These are phyloP conservation scores for Alethe castanea DNA, from an alignment of 2,113 vertebrate species.

Conservation along the genomic window DNA sequence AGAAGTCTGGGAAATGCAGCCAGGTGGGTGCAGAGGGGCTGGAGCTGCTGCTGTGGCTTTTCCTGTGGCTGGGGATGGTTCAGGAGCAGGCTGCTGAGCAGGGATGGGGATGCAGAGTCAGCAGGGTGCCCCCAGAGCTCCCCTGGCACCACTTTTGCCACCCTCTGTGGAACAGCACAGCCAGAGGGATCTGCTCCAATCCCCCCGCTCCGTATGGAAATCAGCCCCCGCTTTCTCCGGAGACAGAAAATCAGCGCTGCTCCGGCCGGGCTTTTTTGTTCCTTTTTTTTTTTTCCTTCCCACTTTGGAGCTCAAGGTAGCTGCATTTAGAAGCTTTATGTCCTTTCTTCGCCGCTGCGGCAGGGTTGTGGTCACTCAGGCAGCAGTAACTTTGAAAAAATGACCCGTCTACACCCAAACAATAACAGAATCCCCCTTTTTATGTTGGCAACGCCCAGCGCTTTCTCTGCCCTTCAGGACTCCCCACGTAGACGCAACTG, in stretches of 20 bases:
- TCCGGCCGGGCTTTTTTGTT: neutral
- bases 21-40: neutral
- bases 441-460: conserved; percentile 84
- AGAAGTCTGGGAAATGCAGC: neutral
- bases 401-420: conserved; percentile 88
- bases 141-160: neutral
- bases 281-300: neutral
- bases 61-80: neutral
- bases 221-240: neutral
- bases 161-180: neutral
- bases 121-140: neutral
- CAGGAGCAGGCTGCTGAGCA: neutral
- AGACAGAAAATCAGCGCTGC: conserved; percentile 33
- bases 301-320: conserved; percentile 70
- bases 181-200: neutral
- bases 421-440: conserved; percentile 87
- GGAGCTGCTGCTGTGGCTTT: neutral
- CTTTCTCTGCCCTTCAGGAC: conserved; percentile 79
- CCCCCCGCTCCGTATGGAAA: conserved; percentile 22
- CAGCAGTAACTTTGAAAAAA: conserved; percentile 88
- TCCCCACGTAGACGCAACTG: conserved; percentile 86
- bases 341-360: conserved; percentile 71
- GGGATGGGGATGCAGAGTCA: neutral
- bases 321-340: conserved; percentile 72
- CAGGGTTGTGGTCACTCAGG: conserved; percentile 78